phyloP scores from a whole-genome alignment of 1,140 invertebrate species.

The Acromyrmex charruanus region DNA sequence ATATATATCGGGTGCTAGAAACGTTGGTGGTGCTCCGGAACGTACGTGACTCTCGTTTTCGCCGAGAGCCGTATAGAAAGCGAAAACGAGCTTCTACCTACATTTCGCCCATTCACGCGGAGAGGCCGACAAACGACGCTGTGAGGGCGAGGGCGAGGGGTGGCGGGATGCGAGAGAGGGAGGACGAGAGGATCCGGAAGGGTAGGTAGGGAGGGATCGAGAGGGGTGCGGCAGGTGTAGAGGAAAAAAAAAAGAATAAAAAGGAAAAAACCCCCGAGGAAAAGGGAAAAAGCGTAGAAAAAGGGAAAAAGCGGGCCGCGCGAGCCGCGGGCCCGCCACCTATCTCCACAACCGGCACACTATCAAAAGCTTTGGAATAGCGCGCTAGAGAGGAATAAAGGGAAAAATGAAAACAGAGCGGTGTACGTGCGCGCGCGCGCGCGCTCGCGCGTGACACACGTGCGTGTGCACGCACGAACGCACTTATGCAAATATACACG shows the following conservation, averaged over 20 bases:
- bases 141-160: slow-evolving; percentile 49
- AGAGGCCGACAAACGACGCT: slow-evolving; percentile 74
- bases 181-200: slow-evolving; percentile 63
- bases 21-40: slow-evolving; percentile 79
- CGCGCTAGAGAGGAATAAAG: slow-evolving; percentile 52
- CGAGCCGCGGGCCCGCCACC: slow-evolving; percentile 56
- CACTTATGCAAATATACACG: background rate
- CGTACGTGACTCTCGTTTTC: slow-evolving; percentile 86
- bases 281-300: slow-evolving; percentile 72
- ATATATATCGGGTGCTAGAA: slow-evolving; percentile 76
- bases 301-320: slow-evolving; percentile 72
- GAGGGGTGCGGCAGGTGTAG: background rate
- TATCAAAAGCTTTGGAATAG: slow-evolving; percentile 65
- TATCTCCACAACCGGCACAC: slow-evolving; percentile 34
- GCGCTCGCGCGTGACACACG: background rate
- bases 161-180: slow-evolving; percentile 10
- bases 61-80: slow-evolving; percentile 85
- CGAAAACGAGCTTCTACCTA: slow-evolving; percentile 85
- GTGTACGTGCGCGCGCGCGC: slow-evolving; percentile 31
- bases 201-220: slow-evolving; percentile 39
- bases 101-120: slow-evolving; percentile 86
- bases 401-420: slow-evolving; percentile 58
- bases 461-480: background rate
- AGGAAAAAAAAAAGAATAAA: slow-evolving; percentile 5
- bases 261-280: slow-evolving; percentile 29